Base-by-base conservation (phyloP, 2,888 invertebrate genomes). In the Spisula solida region DNA sequence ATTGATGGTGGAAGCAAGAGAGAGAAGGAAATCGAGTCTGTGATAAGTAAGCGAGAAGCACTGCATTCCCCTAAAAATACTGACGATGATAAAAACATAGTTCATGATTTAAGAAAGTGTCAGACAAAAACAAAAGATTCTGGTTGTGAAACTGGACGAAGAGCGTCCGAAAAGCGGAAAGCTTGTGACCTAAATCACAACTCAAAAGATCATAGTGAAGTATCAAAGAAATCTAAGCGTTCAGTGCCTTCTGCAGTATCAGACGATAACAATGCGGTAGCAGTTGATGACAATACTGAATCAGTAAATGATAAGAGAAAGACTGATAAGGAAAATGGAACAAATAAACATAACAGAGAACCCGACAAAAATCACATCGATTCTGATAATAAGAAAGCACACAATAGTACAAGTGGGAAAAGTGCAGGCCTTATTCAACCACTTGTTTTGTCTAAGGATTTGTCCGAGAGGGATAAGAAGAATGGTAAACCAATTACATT, bases 131-230 rank as follows among this genome's bases (percentile, higher is more conserved):
- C 56, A n/a, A 85, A 79, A 34, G 85, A 79, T n/a, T 12, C 31
- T 48, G 6, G 41, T 14, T 20, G 56, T 79, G 79, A 85, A 16
- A 12, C 29, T 25, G 51, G 56, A n/a, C 56, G 79, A 66, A 60
- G 60, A 41, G 31, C 12, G 47, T n/a, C 83, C 0, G 82, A 87
- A 41, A 82, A 85, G 79, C 85, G 85, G 10, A 85, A 85, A 85
- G 20, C 70, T 6, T 86, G 89, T 86, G 89, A 89, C 75, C 47
- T 89, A 55, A 89, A 86, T 84, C 86, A 89, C 80, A 89, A 89
- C 81, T 89, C 89, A 31, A 86, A 86, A 86, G 82, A 78, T 31
- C 80, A 66, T 55, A 78, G 56, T 41, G 82, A 85, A 47, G 75
- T 78, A 8, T 55, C 78, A 16, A 85, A 85, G 81, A 85, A 82